Evolutionary conservation across 1,140 invertebrate species (phyloP), one percentile per base, ranked within the genome.

Genomic region (Drosophila melanogaster): DNA sequence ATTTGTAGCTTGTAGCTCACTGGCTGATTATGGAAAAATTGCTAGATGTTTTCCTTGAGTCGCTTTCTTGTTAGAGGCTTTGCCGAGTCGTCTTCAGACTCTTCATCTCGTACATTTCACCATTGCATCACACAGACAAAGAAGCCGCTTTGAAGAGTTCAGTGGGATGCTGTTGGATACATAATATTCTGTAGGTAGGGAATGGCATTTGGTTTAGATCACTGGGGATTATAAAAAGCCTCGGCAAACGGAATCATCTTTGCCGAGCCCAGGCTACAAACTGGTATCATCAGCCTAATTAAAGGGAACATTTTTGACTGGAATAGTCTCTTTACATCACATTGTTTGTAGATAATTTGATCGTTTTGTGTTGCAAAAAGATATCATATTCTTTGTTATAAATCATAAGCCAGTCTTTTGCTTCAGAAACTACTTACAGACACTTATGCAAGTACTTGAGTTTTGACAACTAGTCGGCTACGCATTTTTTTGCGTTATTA

Each of bases 21-120:
- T 87, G 76, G 56, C 81, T 87, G 84, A 79, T 87, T 87, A 87
- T 87, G 85, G 84, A 89, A 84, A 89, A 89, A 77, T 86, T 62
- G 69, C 81, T 67, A 75, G 80, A 89, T 89, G 73, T 90, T 89
- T 89, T 84, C 84, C 81, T 81, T 72, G 60, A 70, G 60, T 66
- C 71, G 58, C 41, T 70, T 77, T 57, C 67, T 55, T 55, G 67
- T 57, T 70, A 43, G 46, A 50, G 33, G 47, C 60, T 49, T 57
- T 56, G n/a, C 46, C 30, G 30, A 37, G 41, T 10, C 62, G 51
- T 40, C 49, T 11, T 60, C 10, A 49, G 40, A 33, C 77, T 64
- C 38, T 40, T 58, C 51, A 55, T 38, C 22, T 40, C 62, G 41
- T 51, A 43, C 56, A 59, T 80, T 70, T 74, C 69, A 40, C 41